These are phyloP conservation scores for Petaurus breviceps DNA, from an alignment of 2,113 vertebrate genomes.

Conservation along the genomic window DNA sequence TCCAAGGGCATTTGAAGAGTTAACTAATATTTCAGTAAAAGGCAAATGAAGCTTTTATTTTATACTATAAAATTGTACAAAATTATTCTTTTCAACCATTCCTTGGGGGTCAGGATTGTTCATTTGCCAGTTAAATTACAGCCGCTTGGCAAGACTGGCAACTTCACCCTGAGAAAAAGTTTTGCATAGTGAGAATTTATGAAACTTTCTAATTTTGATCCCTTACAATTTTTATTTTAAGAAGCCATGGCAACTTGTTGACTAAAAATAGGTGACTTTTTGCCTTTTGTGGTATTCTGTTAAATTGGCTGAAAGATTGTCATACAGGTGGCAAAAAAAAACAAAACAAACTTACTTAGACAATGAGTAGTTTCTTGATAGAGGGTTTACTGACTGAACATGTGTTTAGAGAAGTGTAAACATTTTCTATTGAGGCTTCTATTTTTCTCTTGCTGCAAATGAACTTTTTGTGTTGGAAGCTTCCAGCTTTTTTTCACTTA, in stretches of 20 bases:
- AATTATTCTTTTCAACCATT: neutral
- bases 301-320: neutral
- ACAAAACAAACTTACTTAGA: neutral
- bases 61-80: neutral
- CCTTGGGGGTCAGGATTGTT: neutral
- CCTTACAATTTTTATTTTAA: neutral
- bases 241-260: neutral
- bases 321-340: neutral
- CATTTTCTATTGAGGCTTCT: neutral
- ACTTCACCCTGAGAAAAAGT: neutral
- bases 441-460: neutral
- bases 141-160: neutral
- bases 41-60: neutral
- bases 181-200: neutral
- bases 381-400: neutral
- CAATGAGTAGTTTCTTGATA: neutral
- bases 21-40: neutral
- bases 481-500: neutral
- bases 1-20: neutral
- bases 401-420: neutral
- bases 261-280: neutral
- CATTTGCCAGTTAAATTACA: neutral
- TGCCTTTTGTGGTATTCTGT: neutral
- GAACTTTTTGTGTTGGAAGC: neutral
- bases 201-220: constrained; percentile 7